A percentile compares a stretch with the other conserved stretches of the same genome.
phyloP scores from a whole-genome alignment of 2,888 invertebrate genomes.

The Heliothis peltigera region DNA sequence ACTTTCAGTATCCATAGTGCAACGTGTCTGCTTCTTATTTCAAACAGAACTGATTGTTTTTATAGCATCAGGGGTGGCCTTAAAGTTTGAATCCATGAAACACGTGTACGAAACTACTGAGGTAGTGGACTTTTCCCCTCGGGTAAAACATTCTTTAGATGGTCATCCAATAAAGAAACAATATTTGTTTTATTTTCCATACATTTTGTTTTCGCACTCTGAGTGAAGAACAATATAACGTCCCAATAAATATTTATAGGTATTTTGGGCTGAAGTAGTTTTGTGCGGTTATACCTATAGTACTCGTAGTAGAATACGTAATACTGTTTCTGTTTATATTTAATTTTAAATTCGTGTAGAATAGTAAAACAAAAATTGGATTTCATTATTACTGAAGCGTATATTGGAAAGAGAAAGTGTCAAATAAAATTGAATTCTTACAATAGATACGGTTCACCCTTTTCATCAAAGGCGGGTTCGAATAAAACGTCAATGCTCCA shows the following conservation, averaged over 20 bases:
- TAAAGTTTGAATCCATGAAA: slow-evolving; percentile 80
- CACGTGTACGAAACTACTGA: slow-evolving; percentile 75
- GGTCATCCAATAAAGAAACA: slow-evolving; percentile 57
- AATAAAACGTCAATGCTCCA: slow-evolving; percentile 44
- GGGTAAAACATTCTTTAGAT: slow-evolving; percentile 47
- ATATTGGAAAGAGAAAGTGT: slow-evolving; percentile 17
- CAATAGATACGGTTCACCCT: slow-evolving; percentile 23
- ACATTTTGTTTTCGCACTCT: slow-evolving; percentile 38
- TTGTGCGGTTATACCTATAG: no score
- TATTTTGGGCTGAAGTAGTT: not conserved
- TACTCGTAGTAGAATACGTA: no score
- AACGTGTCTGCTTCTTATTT: slow-evolving; percentile 86
- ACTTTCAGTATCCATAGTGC: slow-evolving; percentile 75
- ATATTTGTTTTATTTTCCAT: slow-evolving; percentile 49
- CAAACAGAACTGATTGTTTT: slow-evolving; percentile 85
- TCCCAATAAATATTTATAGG: slow-evolving; percentile 3
- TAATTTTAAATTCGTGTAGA: not conserved
- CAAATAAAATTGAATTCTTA: slow-evolving; percentile 36
- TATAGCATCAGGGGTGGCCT: slow-evolving; percentile 73
- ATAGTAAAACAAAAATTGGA: not conserved
- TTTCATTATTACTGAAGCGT: slow-evolving; percentile 4
- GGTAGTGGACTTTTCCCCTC: slow-evolving; percentile 41
- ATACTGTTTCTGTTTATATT: not conserved
- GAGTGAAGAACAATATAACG: slow-evolving; percentile 17
- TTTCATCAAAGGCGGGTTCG: slow-evolving; percentile 25